Evolutionary conservation across 2,888 invertebrate species (phyloP).

Genomic region (Odontomyia ornata): DNA sequence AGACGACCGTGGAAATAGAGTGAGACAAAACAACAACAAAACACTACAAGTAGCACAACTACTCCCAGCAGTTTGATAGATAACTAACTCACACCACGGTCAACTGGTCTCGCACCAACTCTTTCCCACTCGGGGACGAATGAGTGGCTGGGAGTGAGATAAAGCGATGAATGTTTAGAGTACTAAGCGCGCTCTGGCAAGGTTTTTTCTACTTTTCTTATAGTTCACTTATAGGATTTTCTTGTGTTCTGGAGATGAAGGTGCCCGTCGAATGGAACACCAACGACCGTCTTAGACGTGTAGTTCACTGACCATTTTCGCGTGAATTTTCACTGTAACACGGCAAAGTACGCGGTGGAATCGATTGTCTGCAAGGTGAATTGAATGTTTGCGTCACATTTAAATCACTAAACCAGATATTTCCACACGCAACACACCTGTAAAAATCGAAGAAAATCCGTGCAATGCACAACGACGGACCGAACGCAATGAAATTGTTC

Average conservation of each 20-base stretch:
- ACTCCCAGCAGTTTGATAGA: neutral
- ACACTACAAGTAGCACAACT: neutral
- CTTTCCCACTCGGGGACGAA: neutral
- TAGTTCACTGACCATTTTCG: neutral
- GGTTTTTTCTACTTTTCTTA: neutral
- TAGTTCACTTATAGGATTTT: neutral
- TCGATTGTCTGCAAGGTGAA: neutral
- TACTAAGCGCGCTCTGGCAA: neutral
- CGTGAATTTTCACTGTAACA: neutral
- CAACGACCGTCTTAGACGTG: neutral
- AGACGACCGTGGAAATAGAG: slow-evolving; percentile 1
- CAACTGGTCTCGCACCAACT: neutral
- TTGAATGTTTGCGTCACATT: neutral
- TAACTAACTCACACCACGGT: neutral
- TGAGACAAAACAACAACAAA: slow-evolving; percentile 20
- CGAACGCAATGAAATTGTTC: neutral
- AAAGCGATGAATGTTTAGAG: neutral
- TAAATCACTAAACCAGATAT: neutral
- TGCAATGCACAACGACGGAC: neutral
- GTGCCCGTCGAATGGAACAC: neutral
- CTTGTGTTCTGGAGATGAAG: neutral
- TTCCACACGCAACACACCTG: slow-evolving; percentile 23
- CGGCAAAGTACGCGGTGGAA: neutral
- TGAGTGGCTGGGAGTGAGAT: neutral
- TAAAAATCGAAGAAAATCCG: slow-evolving; percentile 21